Conservation (phyloP, 1,140 invertebrate species). For the Drosophila carrolli region DNA sequence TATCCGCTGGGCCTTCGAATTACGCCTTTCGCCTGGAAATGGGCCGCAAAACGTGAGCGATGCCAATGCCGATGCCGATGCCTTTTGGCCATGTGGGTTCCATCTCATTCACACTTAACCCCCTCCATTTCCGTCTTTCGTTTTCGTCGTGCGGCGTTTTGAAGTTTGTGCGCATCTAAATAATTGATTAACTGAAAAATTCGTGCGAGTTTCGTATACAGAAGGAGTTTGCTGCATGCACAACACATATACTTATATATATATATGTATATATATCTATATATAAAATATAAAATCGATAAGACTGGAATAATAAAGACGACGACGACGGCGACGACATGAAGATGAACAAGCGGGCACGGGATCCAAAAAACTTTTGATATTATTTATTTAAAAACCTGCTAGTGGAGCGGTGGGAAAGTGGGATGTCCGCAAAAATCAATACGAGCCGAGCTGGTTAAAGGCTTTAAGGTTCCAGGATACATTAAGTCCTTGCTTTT, state of each 20-base stretch:
- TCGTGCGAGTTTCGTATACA: slow-evolving; percentile 63
- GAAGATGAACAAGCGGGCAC: slow-evolving; percentile 27
- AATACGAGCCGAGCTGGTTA: slow-evolving; percentile 32
- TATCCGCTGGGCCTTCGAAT: slow-evolving; percentile 18
- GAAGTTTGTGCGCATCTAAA: slow-evolving; percentile 81
- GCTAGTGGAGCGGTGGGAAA: slow-evolving; percentile 8
- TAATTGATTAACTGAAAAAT: slow-evolving; percentile 80
- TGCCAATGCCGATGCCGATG: slow-evolving; percentile 12
- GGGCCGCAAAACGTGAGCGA: slow-evolving; percentile 39
- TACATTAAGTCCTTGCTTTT: background rate
- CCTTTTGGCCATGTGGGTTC: slow-evolving; percentile 35
- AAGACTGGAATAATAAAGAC: slow-evolving; percentile 64
- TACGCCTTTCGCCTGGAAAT: slow-evolving; percentile 48
- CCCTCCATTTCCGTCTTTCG: slow-evolving; percentile 21
- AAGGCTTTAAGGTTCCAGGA: slow-evolving; percentile 24
- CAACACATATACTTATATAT: slow-evolving; percentile 8
- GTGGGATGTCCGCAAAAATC: slow-evolving; percentile 35
- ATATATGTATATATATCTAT: slow-evolving; percentile 14
- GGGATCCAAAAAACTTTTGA: slow-evolving; percentile 50
- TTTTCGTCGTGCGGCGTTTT: slow-evolving; percentile 59
- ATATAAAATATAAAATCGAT: slow-evolving; percentile 64
- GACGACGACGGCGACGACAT: slow-evolving; percentile 37
- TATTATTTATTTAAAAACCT: slow-evolving; percentile 74
- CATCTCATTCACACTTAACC: slow-evolving; percentile 1
- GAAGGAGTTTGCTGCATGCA: slow-evolving; percentile 29